phyloP scores from a whole-genome alignment of 1,140 invertebrate species.

The Doryteuthis pealeii region DNA sequence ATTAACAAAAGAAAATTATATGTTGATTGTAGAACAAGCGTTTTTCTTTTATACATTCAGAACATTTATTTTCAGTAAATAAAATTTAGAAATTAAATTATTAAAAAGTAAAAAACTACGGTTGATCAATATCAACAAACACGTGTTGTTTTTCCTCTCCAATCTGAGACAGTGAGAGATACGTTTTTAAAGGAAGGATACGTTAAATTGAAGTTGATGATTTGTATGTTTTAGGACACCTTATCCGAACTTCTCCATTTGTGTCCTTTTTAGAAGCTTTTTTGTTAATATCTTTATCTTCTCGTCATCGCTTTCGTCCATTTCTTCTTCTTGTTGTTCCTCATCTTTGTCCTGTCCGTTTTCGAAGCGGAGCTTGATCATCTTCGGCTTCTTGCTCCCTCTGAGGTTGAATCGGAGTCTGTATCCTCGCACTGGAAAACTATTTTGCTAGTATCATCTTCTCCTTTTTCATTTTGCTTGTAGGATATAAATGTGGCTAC shows the following conservation, averaged over 20 bases:
- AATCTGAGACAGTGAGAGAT: no score
- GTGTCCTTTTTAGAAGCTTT: not conserved
- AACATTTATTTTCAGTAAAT: no score
- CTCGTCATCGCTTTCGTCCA: slow-evolving; percentile 8
- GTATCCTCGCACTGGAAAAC: slow-evolving; percentile 29
- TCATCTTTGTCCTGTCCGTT: slow-evolving; percentile 27
- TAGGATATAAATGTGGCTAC: slow-evolving; percentile 40
- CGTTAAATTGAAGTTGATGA: slow-evolving; percentile 36
- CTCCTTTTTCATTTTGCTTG: slow-evolving; percentile 28
- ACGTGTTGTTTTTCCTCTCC: not conserved
- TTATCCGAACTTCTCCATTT: slow-evolving; percentile 11
- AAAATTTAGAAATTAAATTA: no score
- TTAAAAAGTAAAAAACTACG: no score
- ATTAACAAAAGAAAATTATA: no score
- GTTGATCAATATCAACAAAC: no score
- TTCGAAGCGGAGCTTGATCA: not conserved
- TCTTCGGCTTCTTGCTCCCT: slow-evolving; percentile 5
- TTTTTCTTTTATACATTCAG: no score
- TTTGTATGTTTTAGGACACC: slow-evolving; percentile 18
- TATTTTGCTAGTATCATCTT: slow-evolving; percentile 39
- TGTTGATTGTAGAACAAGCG: no score
- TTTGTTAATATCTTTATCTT: slow-evolving; percentile 22
- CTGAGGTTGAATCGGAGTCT: slow-evolving; percentile 9
- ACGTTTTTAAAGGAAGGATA: slow-evolving; percentile 28
- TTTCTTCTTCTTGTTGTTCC: not conserved